Evolutionary conservation across 2,888 invertebrate species (phyloP), one percentile per base, ranked within the genome.

Genomic region (Himalopsyche anomala): DNA sequence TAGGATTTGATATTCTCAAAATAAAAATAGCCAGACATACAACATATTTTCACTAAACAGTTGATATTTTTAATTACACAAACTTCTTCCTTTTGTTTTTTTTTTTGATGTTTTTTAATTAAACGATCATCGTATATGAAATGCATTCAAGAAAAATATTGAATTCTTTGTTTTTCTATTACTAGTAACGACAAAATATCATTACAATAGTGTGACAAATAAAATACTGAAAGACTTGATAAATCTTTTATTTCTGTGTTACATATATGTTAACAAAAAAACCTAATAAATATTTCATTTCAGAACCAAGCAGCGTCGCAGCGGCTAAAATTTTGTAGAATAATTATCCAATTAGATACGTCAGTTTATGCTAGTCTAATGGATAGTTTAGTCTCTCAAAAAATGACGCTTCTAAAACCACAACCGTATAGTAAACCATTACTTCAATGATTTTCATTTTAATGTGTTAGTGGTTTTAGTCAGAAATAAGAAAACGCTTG

Each of bases 351-450:
- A 62, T 62, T 62, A 62, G 62, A 62, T 62, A 11, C 62, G 62
- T 62, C 11, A 62, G 62, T 62, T 62, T 62, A 62, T n/a, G 19
- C 19, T 28, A 62, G 62, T 62, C 19, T 62, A 62, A 62, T 62
- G 19, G 62, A 28, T 62, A 62, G 19, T 62, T 62, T 28, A 62
- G 62, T 62, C 62, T 62, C 28, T 62, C 9, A 19, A 19, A 62
- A 62, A n/a, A 62, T 62, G 62, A 62, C 62, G 62, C 62, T 19
- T 62, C 62, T 19, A 15, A 62, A 62, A 62, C 62, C 62, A 62
- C 62, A 62, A 62, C 19, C 62, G 62, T 62, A 62, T 28, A 62
- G 28, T 62, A 62, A 62, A 28, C n/a, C 28, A 62, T 62, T 62
- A 62, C 19, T 62, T 19, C 19, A 62, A 62, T 19, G 62, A n/a